Evolutionary conservation across 2,888 invertebrate species (phyloP), one percentile per base, ranked within the genome.

Genomic region (Heterodera filipjevi): DNA sequence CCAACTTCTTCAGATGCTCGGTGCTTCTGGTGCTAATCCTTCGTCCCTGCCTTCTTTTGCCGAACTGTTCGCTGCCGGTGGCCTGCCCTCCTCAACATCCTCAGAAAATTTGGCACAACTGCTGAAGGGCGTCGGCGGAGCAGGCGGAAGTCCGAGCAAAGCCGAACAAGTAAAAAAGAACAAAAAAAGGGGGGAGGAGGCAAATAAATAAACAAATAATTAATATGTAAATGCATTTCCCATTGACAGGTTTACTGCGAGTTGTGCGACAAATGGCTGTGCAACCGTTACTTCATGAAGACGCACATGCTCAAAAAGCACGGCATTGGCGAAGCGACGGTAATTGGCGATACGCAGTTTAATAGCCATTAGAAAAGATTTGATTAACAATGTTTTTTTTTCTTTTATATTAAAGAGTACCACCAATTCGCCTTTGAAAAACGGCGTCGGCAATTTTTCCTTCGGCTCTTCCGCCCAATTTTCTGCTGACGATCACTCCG

Each of bases 291-390:
- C 91, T 97, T 97, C 90, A 92, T 98, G 49, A 96, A 96, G 91
- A 97, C 97, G 79, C 97, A 98, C 91, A 95, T 95, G 90, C 95
- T 96, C 49, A 98, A 97, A 90, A 97, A 96, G 90, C 97, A 98
- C 90, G 96, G 96, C 35, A 95, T 98, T 84, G 95, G 95, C 89
- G 79, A 66, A 44, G 46, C 39, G 27, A 46, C 39, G 53, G n/a
- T 30, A 35, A 35, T 30, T 19, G 39, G 14, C 12, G 44, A 5
- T n/a, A 39, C 33, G 33, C 2, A 14, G 0, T 30, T 30, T 46
- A 39, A 12, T n/a, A n/a, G n/a, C n/a, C n/a, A n/a, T n/a, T n/a
- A n/a, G n/a, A n/a, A n/a, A n/a, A n/a, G n/a, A 46, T 71, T 71
- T 71, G 53, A 35, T 14, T 49, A 5, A 12, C 27, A 8, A 8